Percentiles rank a stretch among this genome's conserved stretches.
These are phyloP conservation scores for Nothocercus nigrocapillus DNA, from an alignment of 2,113 vertebrate species.

Conservation along the genomic window DNA sequence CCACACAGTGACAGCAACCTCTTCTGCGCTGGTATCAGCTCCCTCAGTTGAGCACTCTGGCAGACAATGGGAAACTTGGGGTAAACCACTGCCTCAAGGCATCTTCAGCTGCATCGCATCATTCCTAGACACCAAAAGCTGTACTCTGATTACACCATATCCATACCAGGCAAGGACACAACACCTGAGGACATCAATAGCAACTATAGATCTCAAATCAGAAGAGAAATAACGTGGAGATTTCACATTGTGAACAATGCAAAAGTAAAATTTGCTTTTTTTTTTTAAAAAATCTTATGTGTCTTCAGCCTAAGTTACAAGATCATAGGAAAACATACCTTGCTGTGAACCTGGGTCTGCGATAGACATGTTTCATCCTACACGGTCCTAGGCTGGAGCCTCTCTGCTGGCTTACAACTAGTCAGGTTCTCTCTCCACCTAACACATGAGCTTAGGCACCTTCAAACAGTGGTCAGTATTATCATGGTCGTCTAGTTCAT, in stretches of 20 bases:
- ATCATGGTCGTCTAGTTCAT: neutral
- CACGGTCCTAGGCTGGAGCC: neutral
- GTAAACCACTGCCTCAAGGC: neutral
- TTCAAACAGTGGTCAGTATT: neutral
- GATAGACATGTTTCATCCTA: neutral
- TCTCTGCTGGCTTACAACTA: neutral
- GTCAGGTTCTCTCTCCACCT: neutral
- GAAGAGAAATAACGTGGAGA: neutral
- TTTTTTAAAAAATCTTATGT: neutral
- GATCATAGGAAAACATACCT: neutral
- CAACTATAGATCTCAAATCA: neutral
- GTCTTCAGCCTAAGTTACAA: neutral
- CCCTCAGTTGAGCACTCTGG: neutral
- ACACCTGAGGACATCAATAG: neutral
- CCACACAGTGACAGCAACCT: neutral
- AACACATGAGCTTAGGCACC: neutral
- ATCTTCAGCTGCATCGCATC: neutral
- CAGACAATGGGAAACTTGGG: neutral
- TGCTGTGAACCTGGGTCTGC: neutral
- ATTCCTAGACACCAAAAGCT: neutral
- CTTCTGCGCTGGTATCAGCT: neutral
- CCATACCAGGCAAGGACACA: neutral
- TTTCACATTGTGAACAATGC: neutral
- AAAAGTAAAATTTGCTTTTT: too few species aligned
- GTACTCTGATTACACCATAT: neutral